These are phyloP conservation scores for Pelosia muscerda DNA, from an alignment of 2,888 invertebrate species.

Conservation along the genomic window DNA sequence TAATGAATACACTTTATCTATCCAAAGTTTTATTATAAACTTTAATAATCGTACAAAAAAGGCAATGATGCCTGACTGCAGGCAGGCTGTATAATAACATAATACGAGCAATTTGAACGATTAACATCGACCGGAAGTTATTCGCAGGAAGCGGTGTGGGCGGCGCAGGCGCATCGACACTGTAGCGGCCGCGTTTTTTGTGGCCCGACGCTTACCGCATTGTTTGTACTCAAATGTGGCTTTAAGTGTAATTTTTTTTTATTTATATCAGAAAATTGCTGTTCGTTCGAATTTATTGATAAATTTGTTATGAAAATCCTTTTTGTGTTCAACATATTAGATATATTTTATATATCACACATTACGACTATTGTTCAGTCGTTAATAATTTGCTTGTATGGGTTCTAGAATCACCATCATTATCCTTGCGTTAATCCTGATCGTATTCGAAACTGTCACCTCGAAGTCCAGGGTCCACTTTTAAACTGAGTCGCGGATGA, in stretches of 20 bases:
- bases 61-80: conserved; percentile 75
- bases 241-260: conserved; percentile 24
- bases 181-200: conserved; percentile 23
- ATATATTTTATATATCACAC: no score
- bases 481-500: no score
- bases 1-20: conserved; percentile 41
- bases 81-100: conserved; percentile 75
- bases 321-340: no score
- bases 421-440: no score
- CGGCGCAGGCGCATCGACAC: conserved; percentile 70
- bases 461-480: no score
- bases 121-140: conserved; percentile 76
- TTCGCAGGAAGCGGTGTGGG: conserved; percentile 78
- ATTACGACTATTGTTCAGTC: no score
- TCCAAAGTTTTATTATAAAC: conserved; percentile 48
- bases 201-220: conserved; percentile 35
- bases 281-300: neutral
- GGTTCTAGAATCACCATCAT: no score
- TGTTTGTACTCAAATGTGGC: conserved; percentile 38
- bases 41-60: conserved; percentile 64
- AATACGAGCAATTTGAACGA: conserved; percentile 75
- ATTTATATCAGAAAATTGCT: conserved; percentile 13
- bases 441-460: no score
- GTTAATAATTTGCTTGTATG: no score
- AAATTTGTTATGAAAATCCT: neutral